Conservation (phyloP, 2,888 invertebrate species). For the Dexiosoma caninum region DNA sequence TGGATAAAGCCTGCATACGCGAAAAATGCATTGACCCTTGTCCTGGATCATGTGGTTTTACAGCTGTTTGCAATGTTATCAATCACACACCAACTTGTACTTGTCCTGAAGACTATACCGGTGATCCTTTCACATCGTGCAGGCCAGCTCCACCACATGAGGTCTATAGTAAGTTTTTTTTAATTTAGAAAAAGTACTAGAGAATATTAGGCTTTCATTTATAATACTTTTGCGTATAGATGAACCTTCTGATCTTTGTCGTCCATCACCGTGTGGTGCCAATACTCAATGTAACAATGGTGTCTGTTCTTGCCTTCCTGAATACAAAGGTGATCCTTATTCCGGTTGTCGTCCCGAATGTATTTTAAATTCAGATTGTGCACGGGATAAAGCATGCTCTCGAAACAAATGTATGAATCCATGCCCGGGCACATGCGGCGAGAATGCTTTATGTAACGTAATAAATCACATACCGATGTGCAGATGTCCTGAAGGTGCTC, state of each 20-base stretch:
- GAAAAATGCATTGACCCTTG: slow-evolving; percentile 85
- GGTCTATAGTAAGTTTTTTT: slow-evolving; percentile 68
- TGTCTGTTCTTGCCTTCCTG: slow-evolving; percentile 84
- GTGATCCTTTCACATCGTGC: slow-evolving; percentile 80
- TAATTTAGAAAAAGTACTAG: slow-evolving; percentile 15
- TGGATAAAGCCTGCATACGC: slow-evolving; percentile 83
- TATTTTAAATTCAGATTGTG: slow-evolving; percentile 85
- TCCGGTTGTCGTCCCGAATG: slow-evolving; percentile 88
- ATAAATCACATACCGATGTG: slow-evolving; percentile 88
- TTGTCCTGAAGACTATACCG: slow-evolving; percentile 80
- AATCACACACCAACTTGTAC: slow-evolving; percentile 84
- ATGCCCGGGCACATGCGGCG: slow-evolving; percentile 86
- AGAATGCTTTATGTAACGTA: slow-evolving; percentile 85
- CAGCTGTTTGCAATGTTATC: slow-evolving; percentile 81
- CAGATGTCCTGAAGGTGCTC: slow-evolving; percentile 82
- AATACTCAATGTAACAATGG: slow-evolving; percentile 83
- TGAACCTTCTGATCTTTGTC: slow-evolving; percentile 81
- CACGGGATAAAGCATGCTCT: slow-evolving; percentile 83
- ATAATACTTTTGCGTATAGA: slow-evolving; percentile 67
- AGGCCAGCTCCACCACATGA: slow-evolving; percentile 70
- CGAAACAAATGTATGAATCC: slow-evolving; percentile 86
- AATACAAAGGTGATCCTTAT: slow-evolving; percentile 88
- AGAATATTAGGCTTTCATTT: background rate
- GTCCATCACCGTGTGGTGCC: slow-evolving; percentile 84
- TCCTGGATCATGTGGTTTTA: slow-evolving; percentile 83